phyloP scores from a whole-genome alignment of 2,113 vertebrate genomes.

The Pardalotus punctatus region DNA sequence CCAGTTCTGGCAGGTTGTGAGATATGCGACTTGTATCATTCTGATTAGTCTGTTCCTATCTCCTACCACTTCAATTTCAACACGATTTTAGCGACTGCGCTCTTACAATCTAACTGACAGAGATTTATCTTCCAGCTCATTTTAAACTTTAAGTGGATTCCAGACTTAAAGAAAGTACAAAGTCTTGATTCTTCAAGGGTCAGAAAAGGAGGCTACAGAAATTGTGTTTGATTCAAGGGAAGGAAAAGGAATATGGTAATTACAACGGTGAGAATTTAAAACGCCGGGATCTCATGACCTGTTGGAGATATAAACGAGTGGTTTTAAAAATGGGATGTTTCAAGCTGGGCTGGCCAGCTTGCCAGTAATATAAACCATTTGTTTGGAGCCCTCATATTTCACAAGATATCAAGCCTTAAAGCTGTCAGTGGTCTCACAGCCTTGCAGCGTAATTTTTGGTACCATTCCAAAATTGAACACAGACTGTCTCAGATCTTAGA shows the following conservation, averaged over 20 bases:
- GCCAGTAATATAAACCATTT: slow-evolving; percentile 29
- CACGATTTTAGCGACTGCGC: neutral
- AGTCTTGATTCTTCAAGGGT: slow-evolving; percentile 36
- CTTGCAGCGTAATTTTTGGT: slow-evolving; percentile 15
- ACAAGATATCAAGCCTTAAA: slow-evolving; percentile 25
- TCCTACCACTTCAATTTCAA: slow-evolving; percentile 48
- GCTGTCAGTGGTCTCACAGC: slow-evolving; percentile 24
- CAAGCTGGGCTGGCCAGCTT: slow-evolving; percentile 12
- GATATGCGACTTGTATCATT: neutral
- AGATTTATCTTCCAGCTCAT: slow-evolving; percentile 49
- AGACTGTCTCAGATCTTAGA: slow-evolving; percentile 38
- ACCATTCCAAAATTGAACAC: slow-evolving; percentile 12
- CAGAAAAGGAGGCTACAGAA: neutral
- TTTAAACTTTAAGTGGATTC: slow-evolving; percentile 59
- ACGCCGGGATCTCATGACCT: neutral
- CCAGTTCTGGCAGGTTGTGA: slow-evolving; percentile 35
- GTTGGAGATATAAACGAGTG: neutral
- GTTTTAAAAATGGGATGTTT: slow-evolving; percentile 5
- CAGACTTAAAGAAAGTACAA: slow-evolving; percentile 24
- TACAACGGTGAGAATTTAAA: neutral
- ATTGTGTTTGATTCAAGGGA: neutral
- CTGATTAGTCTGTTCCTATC: slow-evolving; percentile 61
- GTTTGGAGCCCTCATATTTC: slow-evolving; percentile 35
- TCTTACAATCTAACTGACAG: neutral
- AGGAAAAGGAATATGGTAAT: slow-evolving; percentile 33